Conservation (phyloP, 2,113 vertebrate genomes). For the Callipepla californica region DNA sequence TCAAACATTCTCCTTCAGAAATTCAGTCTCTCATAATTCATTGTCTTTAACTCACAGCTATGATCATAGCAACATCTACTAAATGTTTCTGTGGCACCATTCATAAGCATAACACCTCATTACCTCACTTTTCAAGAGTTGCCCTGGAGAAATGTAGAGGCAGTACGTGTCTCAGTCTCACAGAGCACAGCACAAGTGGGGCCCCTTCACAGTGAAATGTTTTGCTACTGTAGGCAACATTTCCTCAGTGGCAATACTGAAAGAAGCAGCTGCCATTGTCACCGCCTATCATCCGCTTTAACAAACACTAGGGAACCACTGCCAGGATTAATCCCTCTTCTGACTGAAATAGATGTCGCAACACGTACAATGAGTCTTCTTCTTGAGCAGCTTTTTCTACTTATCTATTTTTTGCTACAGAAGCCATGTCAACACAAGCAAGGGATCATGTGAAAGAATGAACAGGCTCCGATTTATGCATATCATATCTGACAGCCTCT, state of each 20-base stretch:
- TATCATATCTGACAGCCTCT: neutral
- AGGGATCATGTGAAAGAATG: neutral
- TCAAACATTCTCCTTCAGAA: neutral
- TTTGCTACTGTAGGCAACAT: neutral
- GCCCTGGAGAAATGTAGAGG: neutral
- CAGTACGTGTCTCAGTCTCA: neutral
- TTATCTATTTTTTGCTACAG: neutral
- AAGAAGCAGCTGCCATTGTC: conserved; percentile 41
- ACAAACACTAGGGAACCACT: neutral
- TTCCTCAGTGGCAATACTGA: accelerated
- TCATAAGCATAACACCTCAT: neutral
- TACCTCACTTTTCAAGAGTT: neutral
- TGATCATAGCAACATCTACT: neutral
- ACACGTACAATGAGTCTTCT: neutral
- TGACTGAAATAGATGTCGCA: neutral
- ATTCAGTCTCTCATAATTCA: neutral
- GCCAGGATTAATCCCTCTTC: conserved; percentile 7
- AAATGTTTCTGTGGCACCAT: accelerated
- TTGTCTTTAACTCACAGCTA: neutral
- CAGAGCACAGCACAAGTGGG: neutral
- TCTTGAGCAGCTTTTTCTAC: conserved; percentile 4
- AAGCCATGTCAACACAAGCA: neutral
- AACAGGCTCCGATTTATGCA: conserved; percentile 13
- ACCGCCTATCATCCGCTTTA: accelerated
- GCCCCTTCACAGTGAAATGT: accelerated